Percentiles rank a stretch among this genome's conserved stretches.
Evolutionary conservation across 2,113 vertebrate genomes (phyloP).

Genomic region (Leptobrachium leishanense): DNA sequence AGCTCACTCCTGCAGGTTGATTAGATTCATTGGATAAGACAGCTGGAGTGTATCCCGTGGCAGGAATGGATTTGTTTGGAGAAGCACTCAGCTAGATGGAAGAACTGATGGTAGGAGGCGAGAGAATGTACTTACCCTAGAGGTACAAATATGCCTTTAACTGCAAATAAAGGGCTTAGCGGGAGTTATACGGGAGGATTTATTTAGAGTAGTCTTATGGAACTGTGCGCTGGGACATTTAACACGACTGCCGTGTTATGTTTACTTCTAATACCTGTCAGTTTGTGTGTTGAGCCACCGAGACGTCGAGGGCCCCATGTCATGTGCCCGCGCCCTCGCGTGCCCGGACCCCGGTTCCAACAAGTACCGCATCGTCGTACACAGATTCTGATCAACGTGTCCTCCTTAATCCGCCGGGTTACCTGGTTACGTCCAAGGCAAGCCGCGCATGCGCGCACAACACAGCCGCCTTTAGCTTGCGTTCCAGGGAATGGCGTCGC

Average conservation of each 20-base stretch:
- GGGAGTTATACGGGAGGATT: background rate
- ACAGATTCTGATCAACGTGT: too few relatives aligned
- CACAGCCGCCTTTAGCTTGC: too few relatives aligned
- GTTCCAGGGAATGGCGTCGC: too few relatives aligned
- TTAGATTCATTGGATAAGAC: slow-evolving; percentile 52
- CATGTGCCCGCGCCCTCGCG: too few relatives aligned
- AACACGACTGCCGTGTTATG: background rate
- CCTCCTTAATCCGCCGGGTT: too few relatives aligned
- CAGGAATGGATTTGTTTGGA: slow-evolving; percentile 49
- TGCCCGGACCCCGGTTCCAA: too few relatives aligned
- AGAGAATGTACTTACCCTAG: slow-evolving; percentile 47
- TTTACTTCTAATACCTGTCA: too few relatives aligned
- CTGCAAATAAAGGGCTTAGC: slow-evolving; percentile 7
- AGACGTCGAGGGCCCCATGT: too few relatives aligned
- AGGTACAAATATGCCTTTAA: slow-evolving; percentile 42
- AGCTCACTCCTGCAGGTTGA: slow-evolving; percentile 62
- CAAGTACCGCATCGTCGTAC: too few relatives aligned
- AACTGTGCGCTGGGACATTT: background rate
- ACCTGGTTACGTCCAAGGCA: too few relatives aligned
- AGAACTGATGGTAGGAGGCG: slow-evolving; percentile 39
- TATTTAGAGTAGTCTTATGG: slow-evolving; percentile 1
- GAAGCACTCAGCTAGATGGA: slow-evolving; percentile 50
- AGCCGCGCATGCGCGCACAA: too few relatives aligned
- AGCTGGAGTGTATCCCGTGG: slow-evolving; percentile 52
- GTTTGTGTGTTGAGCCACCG: too few relatives aligned